These are phyloP conservation scores for Paramuricea clavata DNA, from an alignment of 92 coral and sea anemone species.

Conservation along the genomic window DNA sequence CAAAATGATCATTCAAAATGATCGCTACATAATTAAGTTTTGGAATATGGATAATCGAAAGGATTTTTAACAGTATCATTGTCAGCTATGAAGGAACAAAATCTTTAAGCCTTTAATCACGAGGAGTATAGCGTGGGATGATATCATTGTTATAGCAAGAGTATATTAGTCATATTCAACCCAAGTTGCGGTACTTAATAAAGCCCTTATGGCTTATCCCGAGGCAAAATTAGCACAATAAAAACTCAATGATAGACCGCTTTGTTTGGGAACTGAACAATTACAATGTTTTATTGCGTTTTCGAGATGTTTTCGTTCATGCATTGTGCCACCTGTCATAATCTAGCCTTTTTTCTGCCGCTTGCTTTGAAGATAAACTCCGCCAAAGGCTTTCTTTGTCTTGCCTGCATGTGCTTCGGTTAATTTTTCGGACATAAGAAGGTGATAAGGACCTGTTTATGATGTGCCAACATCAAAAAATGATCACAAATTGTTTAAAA, in stretches of 20 bases:
- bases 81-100: no score
- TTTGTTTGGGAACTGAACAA: background rate
- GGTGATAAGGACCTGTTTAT: background rate
- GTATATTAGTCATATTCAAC: background rate
- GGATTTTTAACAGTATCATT: no score
- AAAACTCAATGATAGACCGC: background rate
- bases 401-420: background rate
- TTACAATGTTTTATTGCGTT: background rate
- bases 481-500: background rate
- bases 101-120: no score
- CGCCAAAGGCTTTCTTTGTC: background rate
- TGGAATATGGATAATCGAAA: no score
- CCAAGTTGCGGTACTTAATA: background rate
- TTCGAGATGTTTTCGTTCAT: background rate
- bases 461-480: background rate
- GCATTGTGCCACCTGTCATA: conserved; percentile 1
- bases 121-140: no score
- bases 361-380: background rate
- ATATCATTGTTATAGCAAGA: no score
- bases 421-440: background rate
- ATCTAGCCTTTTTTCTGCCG: background rate
- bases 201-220: background rate
- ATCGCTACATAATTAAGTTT: no score
- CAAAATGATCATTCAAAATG: no score
- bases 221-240: background rate